Evolutionary conservation across 2,888 invertebrate genomes (phyloP).

Genomic region (Drosophila emarginata): DNA sequence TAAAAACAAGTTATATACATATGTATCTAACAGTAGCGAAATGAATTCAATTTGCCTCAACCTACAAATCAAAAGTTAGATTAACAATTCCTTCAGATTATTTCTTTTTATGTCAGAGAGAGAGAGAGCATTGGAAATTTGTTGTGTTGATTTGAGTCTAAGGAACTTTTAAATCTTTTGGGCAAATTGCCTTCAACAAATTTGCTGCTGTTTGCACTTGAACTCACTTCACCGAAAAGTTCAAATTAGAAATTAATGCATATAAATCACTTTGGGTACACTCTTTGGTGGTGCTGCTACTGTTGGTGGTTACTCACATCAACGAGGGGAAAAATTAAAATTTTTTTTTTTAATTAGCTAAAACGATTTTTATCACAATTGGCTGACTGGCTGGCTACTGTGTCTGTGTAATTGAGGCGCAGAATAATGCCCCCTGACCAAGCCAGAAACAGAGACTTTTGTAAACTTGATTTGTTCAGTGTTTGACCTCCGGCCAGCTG

Average conservation of each 20-base stretch:
- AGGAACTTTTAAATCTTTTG: slow-evolving; percentile 38
- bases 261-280: slow-evolving; percentile 47
- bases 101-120: slow-evolving; percentile 17
- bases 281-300: slow-evolving; percentile 8
- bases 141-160: not conserved
- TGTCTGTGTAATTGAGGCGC: slow-evolving; percentile 18
- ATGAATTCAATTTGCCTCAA: slow-evolving; percentile 24
- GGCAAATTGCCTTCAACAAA: slow-evolving; percentile 58
- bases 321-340: slow-evolving; percentile 4
- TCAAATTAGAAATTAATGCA: slow-evolving; percentile 48
- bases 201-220: slow-evolving; percentile 58
- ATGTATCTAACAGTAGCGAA: slow-evolving; percentile 61
- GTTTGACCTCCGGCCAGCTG: slow-evolving; percentile 65
- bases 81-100: slow-evolving; percentile 24
- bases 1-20: slow-evolving; percentile 44
- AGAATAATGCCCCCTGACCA: slow-evolving; percentile 9
- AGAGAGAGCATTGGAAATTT: slow-evolving; percentile 11
- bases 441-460: slow-evolving; percentile 41
- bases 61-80: slow-evolving; percentile 21
- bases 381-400: slow-evolving; percentile 28
- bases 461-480: slow-evolving; percentile 70
- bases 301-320: not conserved
- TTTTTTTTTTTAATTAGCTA: slow-evolving; percentile 48
- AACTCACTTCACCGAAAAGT: slow-evolving; percentile 52
- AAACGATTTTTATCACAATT: slow-evolving; percentile 48